Evolutionary conservation across 35 echinoderm and acorn worm genomes (phyloP).

Genomic region (Holothuria glaberrima): DNA sequence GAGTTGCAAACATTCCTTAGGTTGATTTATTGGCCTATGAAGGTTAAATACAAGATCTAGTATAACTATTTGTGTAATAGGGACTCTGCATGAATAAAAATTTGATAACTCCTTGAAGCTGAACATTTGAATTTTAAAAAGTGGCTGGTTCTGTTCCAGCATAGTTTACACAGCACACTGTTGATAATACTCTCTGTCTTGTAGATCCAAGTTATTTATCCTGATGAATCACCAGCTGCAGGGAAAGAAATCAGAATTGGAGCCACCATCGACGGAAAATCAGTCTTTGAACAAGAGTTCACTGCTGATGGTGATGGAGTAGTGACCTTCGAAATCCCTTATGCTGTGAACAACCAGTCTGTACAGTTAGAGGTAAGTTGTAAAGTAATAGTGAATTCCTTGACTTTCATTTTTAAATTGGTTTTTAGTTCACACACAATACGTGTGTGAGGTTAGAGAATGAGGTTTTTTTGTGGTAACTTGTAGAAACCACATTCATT

Average conservation of each 20-base stretch:
- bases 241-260: neutral
- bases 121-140: too few species aligned
- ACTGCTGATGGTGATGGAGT: conserved; percentile 6
- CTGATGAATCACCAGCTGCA: conserved; percentile 24
- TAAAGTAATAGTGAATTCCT: too few species aligned
- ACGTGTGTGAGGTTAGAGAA: too few species aligned
- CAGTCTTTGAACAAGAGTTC: neutral
- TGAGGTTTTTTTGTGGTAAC: too few species aligned
- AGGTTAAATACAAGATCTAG: neutral
- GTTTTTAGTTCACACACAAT: too few species aligned
- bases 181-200: neutral
- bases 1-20: neutral
- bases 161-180: neutral
- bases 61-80: too few species aligned
- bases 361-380: neutral
- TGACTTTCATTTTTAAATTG: too few species aligned
- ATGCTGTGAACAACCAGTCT: conserved; percentile 22
- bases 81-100: neutral
- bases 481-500: too few species aligned
- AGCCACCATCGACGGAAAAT: neutral
- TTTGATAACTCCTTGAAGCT: neutral
- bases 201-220: conserved; percentile 25
- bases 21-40: neutral
- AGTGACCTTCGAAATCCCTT: conserved; percentile 17
- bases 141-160: neutral